Evolutionary conservation across 2,113 vertebrate genomes (phyloP).

Genomic region (Sporophila hypoxantha): DNA sequence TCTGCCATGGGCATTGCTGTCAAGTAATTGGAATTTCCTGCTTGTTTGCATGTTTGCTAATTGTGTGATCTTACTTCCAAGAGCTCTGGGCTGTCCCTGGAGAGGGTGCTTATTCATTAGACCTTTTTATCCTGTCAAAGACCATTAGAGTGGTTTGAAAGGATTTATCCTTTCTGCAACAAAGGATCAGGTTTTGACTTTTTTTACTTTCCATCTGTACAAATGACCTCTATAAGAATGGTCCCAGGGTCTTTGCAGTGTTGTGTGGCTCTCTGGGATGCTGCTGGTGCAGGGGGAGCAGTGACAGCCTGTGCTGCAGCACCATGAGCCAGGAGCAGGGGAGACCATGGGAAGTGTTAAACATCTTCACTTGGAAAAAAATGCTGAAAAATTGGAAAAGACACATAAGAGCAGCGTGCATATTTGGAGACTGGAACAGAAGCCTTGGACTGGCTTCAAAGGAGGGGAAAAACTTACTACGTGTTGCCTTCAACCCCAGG

Average conservation of each 20-base stretch:
- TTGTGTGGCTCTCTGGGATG: background rate
- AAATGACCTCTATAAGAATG: background rate
- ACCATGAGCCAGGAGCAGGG: background rate
- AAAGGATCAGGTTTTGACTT: background rate
- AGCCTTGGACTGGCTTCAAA: slow-evolving; percentile 15
- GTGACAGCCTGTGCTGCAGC: background rate
- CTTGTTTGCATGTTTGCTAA: slow-evolving; percentile 30
- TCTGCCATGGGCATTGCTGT: background rate
- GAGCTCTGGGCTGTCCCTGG: background rate
- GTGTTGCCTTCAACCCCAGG: background rate
- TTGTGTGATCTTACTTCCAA: slow-evolving; percentile 11
- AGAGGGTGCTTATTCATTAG: slow-evolving; percentile 17
- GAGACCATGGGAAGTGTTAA: background rate
- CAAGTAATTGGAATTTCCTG: slow-evolving; percentile 31
- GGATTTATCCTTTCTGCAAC: background rate
- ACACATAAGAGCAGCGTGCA: background rate
- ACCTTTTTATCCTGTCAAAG: slow-evolving; percentile 20
- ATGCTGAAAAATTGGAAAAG: background rate
- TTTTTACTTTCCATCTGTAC: background rate
- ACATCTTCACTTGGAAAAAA: background rate
- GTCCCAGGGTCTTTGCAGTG: background rate
- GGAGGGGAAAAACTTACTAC: background rate
- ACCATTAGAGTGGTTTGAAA: background rate
- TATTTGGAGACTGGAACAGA: slow-evolving; percentile 3
- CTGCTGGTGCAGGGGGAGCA: background rate